Conservation (phyloP, 2,888 invertebrate species). For the Synergus laeviventris region DNA sequence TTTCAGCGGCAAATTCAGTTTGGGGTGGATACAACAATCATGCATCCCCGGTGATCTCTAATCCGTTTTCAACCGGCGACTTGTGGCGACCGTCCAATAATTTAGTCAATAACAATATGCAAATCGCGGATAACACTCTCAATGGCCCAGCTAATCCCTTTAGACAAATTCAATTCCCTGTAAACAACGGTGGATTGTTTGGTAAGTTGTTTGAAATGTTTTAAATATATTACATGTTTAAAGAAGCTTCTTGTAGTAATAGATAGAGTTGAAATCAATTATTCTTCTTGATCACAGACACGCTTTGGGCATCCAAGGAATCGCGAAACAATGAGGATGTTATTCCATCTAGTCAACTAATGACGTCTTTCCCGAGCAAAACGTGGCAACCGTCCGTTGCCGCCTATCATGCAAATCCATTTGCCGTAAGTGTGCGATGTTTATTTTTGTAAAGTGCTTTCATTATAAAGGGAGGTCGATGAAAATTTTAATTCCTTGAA, state of each 20-base stretch:
- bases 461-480: too few relatives aligned
- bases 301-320: slow-evolving; percentile 70
- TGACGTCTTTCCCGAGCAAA: slow-evolving; percentile 72
- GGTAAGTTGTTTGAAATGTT: slow-evolving; percentile 33
- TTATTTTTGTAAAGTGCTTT: slow-evolving; percentile 1
- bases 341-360: slow-evolving; percentile 73
- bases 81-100: slow-evolving; percentile 71
- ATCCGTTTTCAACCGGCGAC: slow-evolving; percentile 69
- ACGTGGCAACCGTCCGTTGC: slow-evolving; percentile 73
- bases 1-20: slow-evolving; percentile 65
- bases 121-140: slow-evolving; percentile 65
- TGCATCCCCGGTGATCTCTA: slow-evolving; percentile 68
- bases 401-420: slow-evolving; percentile 75
- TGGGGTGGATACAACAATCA: slow-evolving; percentile 68
- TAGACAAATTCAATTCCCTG: slow-evolving; percentile 67
- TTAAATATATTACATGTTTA: slow-evolving; percentile 32
- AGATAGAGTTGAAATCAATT: slow-evolving; percentile 28
- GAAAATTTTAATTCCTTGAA: neutral
- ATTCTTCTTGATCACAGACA: slow-evolving; percentile 61
- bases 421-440: slow-evolving; percentile 69
- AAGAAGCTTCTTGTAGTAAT: slow-evolving; percentile 1
- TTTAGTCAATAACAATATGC: slow-evolving; percentile 70
- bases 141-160: slow-evolving; percentile 73
- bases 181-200: slow-evolving; percentile 68
- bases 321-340: slow-evolving; percentile 70